Base-by-base conservation (phyloP, 2,797 vertebrate genomes). In the Falco columbarius region DNA sequence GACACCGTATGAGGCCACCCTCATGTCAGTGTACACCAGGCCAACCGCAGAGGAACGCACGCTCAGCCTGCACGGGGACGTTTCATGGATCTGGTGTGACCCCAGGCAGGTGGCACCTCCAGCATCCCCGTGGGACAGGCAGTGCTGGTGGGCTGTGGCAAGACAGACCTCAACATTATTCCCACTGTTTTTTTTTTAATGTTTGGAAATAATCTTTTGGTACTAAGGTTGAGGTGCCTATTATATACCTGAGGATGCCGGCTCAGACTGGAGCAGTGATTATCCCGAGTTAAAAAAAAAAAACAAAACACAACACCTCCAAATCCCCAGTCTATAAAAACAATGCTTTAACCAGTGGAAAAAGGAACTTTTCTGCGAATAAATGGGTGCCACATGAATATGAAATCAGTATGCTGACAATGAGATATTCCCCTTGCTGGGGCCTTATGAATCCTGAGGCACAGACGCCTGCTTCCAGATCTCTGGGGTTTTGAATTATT, bases 381-480 rank as follows among this genome's bases (percentile, higher is more conserved):
- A 65, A 71, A 62, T 17, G 34, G 67, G 55, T 76, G 71, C 36
- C 38, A 59, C 74, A 23, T 1, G 3, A 62, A 79, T 81, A 47
- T 22, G 58, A 79, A 88, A 86, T 85, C 62, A 46, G 51, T 20
- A 5, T 40, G n/a, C 82, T 89, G 83, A 85, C 70, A 93, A 71
- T 36, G 86, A 95, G 90, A 61, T 46, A 38, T 16, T 94, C 66
- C 68, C 75, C 55, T 82, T 91, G 76, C 87, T 71, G 72, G 61
- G 63, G 86, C 56, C 84, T 83, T 73, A 14, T 47, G 63, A 95
- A 86, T 91, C 90, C 83, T 73, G 67, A 89, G 95, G 90, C 71
- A 79, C 38, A 96, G 90, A 97, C 95, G 97, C 89, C 93, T 97
- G 92, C 96, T 96, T 91, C 96, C 93, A 82, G 38, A 91, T 87